Base-by-base conservation (phyloP, 1,140 invertebrate genomes). In the Leguminivora glycinivorella region DNA sequence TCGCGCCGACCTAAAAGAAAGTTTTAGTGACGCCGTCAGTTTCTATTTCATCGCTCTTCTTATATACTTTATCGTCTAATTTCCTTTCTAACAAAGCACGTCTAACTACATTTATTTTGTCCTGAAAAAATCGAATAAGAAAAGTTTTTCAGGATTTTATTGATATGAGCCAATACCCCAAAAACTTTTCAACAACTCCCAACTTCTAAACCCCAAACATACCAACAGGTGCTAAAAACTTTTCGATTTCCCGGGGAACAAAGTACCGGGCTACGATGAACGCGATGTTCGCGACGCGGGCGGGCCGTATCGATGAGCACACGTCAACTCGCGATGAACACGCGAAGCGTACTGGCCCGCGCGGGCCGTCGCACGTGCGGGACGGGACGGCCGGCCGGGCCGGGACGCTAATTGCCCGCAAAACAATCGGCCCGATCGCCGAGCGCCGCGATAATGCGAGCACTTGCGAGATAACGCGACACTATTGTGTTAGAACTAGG, bases 321-420 rank as follows among this genome's bases (percentile, higher is more conserved):
- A 83, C 85, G 73, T 68, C 84, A 85, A 78, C 80, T 85, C 82
- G 84, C 89, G 75, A 79, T 67, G 80, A 74, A 75, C 78, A 79
- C 88, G 82, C 88, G 88, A 86, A 84, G 87, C 76, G 76, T 79
- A 88, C 87, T 88, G 82, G 66, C 34, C 78, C 80, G 75, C 68
- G 69, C 67, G 56, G 60, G 69, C 72, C 83, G 77, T 71, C 80
- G 84, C 81, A 80, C 85, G 84, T 83, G 83, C 82, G 82, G 78
- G 82, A 43, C 68, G 74, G 75, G 38, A 26, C 74, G 71, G 58
- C 68, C 67, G 67, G 69, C 68, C 72, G 80, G 79, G 75, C 78
- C 78, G 71, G 70, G 76, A 73, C 85, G 89, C 88, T 92, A 90
- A 91, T 91, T 89, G 89, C 84, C 87, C 86, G 83, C 88, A 81